Conservation (phyloP, 2,113 vertebrate genomes). For the Loxodonta africana region DNA sequence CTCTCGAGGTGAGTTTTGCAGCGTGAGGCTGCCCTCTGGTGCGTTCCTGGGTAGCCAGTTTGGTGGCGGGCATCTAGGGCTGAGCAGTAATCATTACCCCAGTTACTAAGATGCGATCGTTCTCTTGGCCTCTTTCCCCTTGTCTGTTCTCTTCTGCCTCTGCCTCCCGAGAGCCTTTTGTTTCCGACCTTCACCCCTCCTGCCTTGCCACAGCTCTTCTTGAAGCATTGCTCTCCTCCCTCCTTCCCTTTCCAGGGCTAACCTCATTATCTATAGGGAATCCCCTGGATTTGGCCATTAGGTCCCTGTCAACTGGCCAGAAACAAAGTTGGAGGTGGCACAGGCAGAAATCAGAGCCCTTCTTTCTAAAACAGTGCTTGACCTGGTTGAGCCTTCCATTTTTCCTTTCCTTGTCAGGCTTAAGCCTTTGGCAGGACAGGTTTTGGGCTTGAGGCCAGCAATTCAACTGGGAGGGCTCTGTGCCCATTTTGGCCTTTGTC, state of each 20-base stretch:
- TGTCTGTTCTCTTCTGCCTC: neutral
- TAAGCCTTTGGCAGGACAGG: slow-evolving; percentile 19
- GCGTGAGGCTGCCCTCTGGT: neutral
- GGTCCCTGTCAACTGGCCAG: neutral
- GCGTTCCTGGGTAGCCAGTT: neutral
- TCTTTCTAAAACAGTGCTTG: neutral
- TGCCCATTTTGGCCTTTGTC: neutral
- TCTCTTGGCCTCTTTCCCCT: neutral
- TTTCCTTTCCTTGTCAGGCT: slow-evolving; percentile 6
- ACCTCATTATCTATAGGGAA: neutral
- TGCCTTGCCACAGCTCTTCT: neutral
- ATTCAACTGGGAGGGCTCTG: neutral
- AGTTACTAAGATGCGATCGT: neutral
- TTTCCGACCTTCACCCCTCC: neutral
- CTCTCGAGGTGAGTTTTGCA: neutral
- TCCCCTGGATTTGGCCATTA: neutral
- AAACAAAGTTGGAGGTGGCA: neutral
- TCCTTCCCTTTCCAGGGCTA: neutral
- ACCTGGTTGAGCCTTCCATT: neutral
- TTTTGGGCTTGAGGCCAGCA: slow-evolving; percentile 17
- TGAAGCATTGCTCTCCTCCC: neutral
- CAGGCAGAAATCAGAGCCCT: neutral
- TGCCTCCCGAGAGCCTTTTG: neutral
- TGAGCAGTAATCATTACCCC: no score
- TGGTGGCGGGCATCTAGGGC: neutral